Base-by-base conservation (phyloP, 1,140 invertebrate species). In the Caenorhabditis briggsae region DNA sequence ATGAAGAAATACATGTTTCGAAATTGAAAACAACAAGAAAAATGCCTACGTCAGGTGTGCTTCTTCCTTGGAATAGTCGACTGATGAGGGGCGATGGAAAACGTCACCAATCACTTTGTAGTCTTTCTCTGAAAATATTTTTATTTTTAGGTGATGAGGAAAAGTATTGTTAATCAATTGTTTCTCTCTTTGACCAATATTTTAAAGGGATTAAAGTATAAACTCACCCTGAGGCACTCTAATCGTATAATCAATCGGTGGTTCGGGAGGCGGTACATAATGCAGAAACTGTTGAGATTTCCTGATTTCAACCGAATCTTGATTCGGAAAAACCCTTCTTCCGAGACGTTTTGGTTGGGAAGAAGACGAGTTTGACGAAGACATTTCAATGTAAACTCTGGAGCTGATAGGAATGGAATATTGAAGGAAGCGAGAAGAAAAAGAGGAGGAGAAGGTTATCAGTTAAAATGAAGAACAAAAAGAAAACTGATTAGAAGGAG, bases 61-160 rank as follows among this genome's bases (percentile, higher is more conserved):
- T 78, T 78, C 70, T 23, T 78, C 70, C 23, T 78, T 78, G 9
- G 70, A 78, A 23, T 78, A 78, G 70, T 78, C 70, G n/a, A 78
- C 70, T 50, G 70, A 78, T 23, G 70, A 78, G n/a, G 70, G 70
- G 11, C 70, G 70, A 12, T 78, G 70, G 23, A 78, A 78, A 5
- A 78, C 70, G 46, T 78, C 46, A 78, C 70, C 70, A 41, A 78
- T 78, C 7, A 78, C 70, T 50, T 78, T 78, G 46, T 78, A 78
- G 14, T 50, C 70, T 50, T 78, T 78, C 14, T 78, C 70, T 78
- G 70, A 50, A 78, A 50, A 25, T 53, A 11, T 11, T 53, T 11
- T n/a, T 5, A 20, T 9, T 5, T 78, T 50, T 78, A 7, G 23
- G 25, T 61, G 7, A 14, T 25, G 8, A 33, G 25, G 12, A 12